Evolutionary conservation across 2,113 vertebrate genomes (phyloP), one percentile per base, ranked within the genome.

Genomic region (Athene noctua): DNA sequence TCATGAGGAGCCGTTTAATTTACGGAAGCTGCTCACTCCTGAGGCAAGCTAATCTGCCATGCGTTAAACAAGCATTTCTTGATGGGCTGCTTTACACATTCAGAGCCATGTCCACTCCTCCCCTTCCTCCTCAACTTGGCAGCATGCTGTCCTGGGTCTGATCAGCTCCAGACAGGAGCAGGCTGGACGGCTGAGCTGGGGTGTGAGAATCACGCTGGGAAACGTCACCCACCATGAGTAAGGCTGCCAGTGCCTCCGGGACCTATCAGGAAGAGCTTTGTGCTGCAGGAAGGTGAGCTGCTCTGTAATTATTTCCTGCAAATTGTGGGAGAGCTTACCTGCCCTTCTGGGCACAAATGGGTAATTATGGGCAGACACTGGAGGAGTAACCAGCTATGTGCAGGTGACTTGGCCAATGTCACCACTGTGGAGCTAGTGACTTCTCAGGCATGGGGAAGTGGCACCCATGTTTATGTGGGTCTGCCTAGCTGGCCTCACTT

Each of bases 291-390:
- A 93, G 87, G 15, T 85, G 32, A 91, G 70, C 70, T 65, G 61
- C 81, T 93, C 74, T 80, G 54, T 79, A 95, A 66, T 94, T 85
- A 96, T 90, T 94, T 96, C 92, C 93, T 88, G 78, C 4, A 25
- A 90, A 68, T 70, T 94, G 62, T 0, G 1, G 57, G 27, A 85
- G 38, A 94, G 54, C 65, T 79, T 72, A 62, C 40, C 40, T 93
- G 78, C 62, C 82, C 87, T 90, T 91, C 89, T 57, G 84, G 88
- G 78, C 82, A 88, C 0, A 0, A 58, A 17, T 30, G 59, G 71
- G 6, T 93, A 90, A 94, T 95, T 84, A 80, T 0, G 5, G 62
- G 46, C 65, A 63, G 66, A 26, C 46, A 34, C 15, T n/a, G 36
- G 49, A 61, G 67, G 29, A 90, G 49, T 23, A 91, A 90, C 34